Evolutionary conservation across 2,888 invertebrate genomes (phyloP).

Genomic region (Hedychridium roseum): DNA sequence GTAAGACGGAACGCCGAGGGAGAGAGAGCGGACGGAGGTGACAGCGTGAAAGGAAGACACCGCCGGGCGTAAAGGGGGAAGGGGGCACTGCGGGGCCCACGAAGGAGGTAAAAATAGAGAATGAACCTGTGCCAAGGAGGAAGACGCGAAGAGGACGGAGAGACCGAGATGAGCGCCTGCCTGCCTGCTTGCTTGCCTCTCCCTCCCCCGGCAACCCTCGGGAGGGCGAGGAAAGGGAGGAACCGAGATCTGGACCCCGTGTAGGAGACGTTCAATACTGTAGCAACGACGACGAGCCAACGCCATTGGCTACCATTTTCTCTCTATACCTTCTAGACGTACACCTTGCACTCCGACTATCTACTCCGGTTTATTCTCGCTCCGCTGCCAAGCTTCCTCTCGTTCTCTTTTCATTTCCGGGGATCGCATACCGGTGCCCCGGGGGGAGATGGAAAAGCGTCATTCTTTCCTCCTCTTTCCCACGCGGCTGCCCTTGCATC

Average conservation of each 20-base stretch:
- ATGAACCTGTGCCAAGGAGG: conserved; percentile 2
- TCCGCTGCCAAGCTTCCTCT: conserved; percentile 10
- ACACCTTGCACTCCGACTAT: conserved; percentile 42
- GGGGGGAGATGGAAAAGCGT: background rate
- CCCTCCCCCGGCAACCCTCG: too few relatives aligned
- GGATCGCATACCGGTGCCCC: conserved; percentile 8
- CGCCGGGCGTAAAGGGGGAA: conserved; percentile 15
- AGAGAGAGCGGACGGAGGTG: conserved; percentile 7
- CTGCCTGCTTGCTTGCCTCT: too few relatives aligned
- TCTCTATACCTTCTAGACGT: conserved; percentile 60
- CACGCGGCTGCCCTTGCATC: background rate
- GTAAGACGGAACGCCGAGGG: conserved; percentile 26
- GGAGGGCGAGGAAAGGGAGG: conserved; percentile 35
- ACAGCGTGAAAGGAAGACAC: conserved; percentile 15
- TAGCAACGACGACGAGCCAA: conserved; percentile 48
- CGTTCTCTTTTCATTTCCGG: conserved; percentile 21
- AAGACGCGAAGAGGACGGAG: conserved; percentile 28
- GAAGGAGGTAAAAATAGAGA: background rate
- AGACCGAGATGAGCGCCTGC: too few relatives aligned
- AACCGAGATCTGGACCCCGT: conserved; percentile 48
- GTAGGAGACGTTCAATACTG: conserved; percentile 57
- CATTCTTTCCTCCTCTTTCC: background rate
- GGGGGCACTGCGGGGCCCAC: conserved; percentile 13
- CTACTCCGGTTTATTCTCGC: conserved; percentile 19
- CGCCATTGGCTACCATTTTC: conserved; percentile 63